Conservation (phyloP, 2,888 invertebrate species). For the Electrophaes corylata region DNA sequence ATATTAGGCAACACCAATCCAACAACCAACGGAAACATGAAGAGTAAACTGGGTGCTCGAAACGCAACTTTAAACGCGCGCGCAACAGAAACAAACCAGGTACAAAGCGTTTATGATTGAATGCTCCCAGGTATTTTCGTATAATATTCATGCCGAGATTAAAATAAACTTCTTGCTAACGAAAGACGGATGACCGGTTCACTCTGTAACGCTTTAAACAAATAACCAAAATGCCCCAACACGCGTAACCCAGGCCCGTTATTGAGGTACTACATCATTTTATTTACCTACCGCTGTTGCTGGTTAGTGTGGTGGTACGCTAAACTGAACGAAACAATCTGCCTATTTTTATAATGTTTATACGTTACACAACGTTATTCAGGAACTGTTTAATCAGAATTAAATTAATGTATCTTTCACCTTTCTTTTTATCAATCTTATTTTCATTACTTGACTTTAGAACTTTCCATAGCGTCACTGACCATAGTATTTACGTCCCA, state of each 20-base stretch:
- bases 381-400: background rate
- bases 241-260: constrained; percentile 68
- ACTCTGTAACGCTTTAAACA: constrained; percentile 67
- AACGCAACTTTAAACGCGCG: constrained; percentile 59
- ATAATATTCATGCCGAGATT: constrained; percentile 76
- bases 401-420: too few species aligned
- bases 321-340: constrained; percentile 72
- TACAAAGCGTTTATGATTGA: constrained; percentile 79
- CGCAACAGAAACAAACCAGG: constrained; percentile 82
- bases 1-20: constrained; percentile 54
- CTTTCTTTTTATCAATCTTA: constrained; percentile 4
- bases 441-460: background rate
- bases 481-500: constrained; percentile 60
- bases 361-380: constrained; percentile 47
- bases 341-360: constrained; percentile 69
- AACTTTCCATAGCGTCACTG: constrained; percentile 38
- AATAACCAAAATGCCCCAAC: constrained; percentile 75
- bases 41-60: constrained; percentile 61
- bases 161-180: constrained; percentile 69
- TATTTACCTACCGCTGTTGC: constrained; percentile 70
- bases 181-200: constrained; percentile 73
- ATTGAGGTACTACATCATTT: constrained; percentile 79
- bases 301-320: constrained; percentile 71
- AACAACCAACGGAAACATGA: constrained; percentile 58
- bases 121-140: constrained; percentile 76